Base-by-base conservation (phyloP, 2,888 invertebrate genomes). In the Hololepta plana region DNA sequence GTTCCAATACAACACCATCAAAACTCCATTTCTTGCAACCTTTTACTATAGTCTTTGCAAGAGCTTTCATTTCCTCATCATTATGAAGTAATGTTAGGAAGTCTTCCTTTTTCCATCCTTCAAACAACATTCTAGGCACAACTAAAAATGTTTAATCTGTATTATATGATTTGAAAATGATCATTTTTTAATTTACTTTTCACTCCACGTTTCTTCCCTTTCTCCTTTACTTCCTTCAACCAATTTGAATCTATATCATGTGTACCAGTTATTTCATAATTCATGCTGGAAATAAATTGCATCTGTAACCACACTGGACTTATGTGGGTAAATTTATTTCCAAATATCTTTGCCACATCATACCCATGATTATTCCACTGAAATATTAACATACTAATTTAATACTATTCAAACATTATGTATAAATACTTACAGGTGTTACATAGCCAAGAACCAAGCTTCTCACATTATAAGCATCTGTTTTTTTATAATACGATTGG, bases 301-400 rank as follows among this genome's bases (percentile, higher is more conserved):
- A 93, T 57, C 57, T 91, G 87, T 15, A 95, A 64, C 95, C 95
- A 96, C 1, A 93, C 93, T 1, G 95, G 95, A 1, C 91, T 85
- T 12, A 95, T 69, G 43, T 80, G 77, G 26, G 81, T 74, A 41
- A 95, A 84, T 53, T 95, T 95, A 21, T 73, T 67, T 6, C 72
- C 77, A 62, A 91, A 91, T 28, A 63, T 68, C 55, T 90, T 90
- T 0, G 91, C 85, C 24, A 91, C 67, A 53, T 90, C 82, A 54
- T 91, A 88, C 1, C 95, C 95, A 56, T 81, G 84, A 36, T 66
- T 74, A 47, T 95, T 93, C 95, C 95, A 95, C 90, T 93, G 48
- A 35, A 60, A 63, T 20, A 29, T 27, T 20, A 6, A 11, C 9
- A 28, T 22, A 20, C 12, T 10, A 16, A 19, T 21, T 15, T 15